These are phyloP conservation scores for Bombus impatiens DNA, from an alignment of 1,140 invertebrate species.

Conservation along the genomic window DNA sequence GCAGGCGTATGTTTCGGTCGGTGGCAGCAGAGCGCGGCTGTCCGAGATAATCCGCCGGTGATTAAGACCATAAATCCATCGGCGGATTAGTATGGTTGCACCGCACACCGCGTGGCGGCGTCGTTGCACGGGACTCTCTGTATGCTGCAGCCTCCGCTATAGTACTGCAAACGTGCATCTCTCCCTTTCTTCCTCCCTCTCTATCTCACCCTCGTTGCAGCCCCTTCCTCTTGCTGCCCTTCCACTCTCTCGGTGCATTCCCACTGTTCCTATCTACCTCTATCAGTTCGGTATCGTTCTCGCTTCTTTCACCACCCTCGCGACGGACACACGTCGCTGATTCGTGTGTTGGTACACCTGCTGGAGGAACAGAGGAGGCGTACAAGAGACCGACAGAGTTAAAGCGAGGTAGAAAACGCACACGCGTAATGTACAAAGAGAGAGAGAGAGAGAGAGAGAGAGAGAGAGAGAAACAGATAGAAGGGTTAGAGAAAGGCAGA, in stretches of 20 bases:
- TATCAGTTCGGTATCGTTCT: not conserved
- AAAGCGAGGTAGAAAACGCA: constrained; percentile 1
- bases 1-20: constrained; percentile 80
- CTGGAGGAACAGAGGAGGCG: not conserved
- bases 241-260: constrained; percentile 13
- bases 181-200: constrained; percentile 21
- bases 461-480: constrained; percentile 18
- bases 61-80: constrained; percentile 86
- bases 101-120: constrained; percentile 70
- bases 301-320: constrained; percentile 36
- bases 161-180: not conserved
- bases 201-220: not conserved
- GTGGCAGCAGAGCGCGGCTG: constrained; percentile 79
- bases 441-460: constrained; percentile 22
- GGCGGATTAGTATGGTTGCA: constrained; percentile 82
- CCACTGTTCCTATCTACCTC: constrained; percentile 6
- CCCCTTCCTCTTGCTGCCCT: not conserved
- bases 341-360: constrained; percentile 35
- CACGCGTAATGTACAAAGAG: constrained; percentile 8
- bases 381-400: not conserved
- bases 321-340: constrained; percentile 52
- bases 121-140: constrained; percentile 49
- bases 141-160: constrained; percentile 37
- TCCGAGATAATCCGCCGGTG: constrained; percentile 84
- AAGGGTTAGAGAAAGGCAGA: constrained; percentile 18